A percentile compares a stretch with the other conserved stretches of the same genome.
phyloP scores from a whole-genome alignment of 2,888 invertebrate species.

The Acronicta alni region DNA sequence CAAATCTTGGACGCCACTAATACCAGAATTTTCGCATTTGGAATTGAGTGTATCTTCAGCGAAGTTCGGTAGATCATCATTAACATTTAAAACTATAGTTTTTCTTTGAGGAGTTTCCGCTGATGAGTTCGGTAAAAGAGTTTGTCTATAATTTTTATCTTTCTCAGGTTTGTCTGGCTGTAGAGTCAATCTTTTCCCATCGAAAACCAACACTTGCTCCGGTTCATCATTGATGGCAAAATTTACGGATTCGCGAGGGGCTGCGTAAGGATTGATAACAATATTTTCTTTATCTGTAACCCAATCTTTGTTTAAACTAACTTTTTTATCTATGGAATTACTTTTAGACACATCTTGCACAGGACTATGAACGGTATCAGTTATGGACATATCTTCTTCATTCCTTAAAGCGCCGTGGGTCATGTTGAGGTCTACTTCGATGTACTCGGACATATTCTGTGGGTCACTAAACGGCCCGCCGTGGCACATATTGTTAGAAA shows the following conservation, averaged over 20 bases:
- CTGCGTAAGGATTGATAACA: slow-evolving; percentile 74
- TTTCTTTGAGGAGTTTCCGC: slow-evolving; percentile 64
- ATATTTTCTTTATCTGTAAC: slow-evolving; percentile 82
- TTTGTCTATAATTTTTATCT: slow-evolving; percentile 55
- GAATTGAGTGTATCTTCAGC: slow-evolving; percentile 50
- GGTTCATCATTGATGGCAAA: slow-evolving; percentile 73
- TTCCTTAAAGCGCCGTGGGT: slow-evolving; percentile 65
- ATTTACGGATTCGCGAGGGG: slow-evolving; percentile 69
- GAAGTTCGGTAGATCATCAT: slow-evolving; percentile 80
- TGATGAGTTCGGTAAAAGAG: slow-evolving; percentile 45
- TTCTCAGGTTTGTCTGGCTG: slow-evolving; percentile 63
- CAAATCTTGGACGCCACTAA: slow-evolving; percentile 14
- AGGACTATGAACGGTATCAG: slow-evolving; percentile 75
- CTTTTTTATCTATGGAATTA: slow-evolving; percentile 57
- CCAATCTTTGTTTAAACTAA: slow-evolving; percentile 65
- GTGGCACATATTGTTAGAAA: slow-evolving; percentile 58
- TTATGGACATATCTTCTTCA: slow-evolving; percentile 82
- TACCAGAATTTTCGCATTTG: slow-evolving; percentile 36
- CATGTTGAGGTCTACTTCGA: slow-evolving; percentile 79
- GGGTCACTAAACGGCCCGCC: slow-evolving; percentile 61
- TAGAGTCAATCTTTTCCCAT: slow-evolving; percentile 76
- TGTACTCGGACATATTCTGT: slow-evolving; percentile 73
- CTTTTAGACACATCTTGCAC: slow-evolving; percentile 71
- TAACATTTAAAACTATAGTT: slow-evolving; percentile 72
- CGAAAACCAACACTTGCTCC: slow-evolving; percentile 79